Evolutionary conservation across 2,888 invertebrate species (phyloP).

Genomic region (Fragum sueziense): DNA sequence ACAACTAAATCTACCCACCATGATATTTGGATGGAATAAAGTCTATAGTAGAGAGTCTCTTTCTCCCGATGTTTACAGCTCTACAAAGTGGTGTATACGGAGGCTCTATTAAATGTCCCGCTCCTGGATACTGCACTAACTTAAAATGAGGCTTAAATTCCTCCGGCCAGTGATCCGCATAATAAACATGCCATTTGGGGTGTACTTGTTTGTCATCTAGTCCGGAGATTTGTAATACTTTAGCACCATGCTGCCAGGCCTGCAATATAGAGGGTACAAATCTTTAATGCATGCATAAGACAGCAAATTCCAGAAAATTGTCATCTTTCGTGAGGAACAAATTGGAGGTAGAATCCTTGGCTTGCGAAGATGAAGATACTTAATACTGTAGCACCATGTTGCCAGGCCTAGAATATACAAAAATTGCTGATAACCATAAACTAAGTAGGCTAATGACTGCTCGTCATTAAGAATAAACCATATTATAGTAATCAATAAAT

Average conservation of each 20-base stretch:
- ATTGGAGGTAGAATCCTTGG: too few relatives aligned
- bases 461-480: not conserved
- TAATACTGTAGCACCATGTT: too few relatives aligned
- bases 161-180: conserved; percentile 30
- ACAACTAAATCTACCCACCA: too few relatives aligned
- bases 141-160: conserved; percentile 39
- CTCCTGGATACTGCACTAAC: conserved; percentile 36
- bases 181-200: conserved; percentile 36
- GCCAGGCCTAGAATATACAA: not conserved
- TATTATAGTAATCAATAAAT: not conserved
- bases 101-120: conserved; percentile 55
- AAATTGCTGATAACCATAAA: not conserved
- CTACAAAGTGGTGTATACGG: conserved; percentile 47
- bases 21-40: conserved; percentile 42
- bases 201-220: conserved; percentile 53
- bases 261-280: not conserved
- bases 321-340: not conserved
- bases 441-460: not conserved
- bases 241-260: conserved; percentile 58
- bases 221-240: conserved; percentile 42
- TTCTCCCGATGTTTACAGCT: conserved; percentile 24
- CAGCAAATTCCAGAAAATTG: not conserved
- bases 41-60: conserved; percentile 23
- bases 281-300: not conserved
- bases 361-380: not conserved